Percentiles rank a stretch among this genome's conserved stretches.
phyloP scores from a whole-genome alignment of 2,888 invertebrate genomes.

The Boloria selene region DNA sequence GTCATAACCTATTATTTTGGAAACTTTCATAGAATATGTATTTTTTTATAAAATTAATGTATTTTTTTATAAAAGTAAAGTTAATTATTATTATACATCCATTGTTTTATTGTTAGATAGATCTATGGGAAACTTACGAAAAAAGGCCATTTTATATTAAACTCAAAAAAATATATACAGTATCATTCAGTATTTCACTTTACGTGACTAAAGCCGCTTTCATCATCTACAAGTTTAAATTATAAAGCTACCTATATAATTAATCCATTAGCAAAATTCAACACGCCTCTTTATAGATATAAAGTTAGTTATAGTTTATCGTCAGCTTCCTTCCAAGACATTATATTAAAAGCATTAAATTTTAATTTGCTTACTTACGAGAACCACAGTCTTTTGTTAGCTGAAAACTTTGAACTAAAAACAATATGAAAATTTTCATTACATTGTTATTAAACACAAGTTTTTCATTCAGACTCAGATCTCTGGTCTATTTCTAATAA shows the following conservation, averaged over 20 bases:
- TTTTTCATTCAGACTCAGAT: neutral
- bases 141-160: too few relatives aligned
- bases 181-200: neutral
- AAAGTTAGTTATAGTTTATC: constrained; percentile 44
- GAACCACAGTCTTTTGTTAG: constrained; percentile 44
- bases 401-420: constrained; percentile 41
- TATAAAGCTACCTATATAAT: constrained; percentile 18
- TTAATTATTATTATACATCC: too few relatives aligned
- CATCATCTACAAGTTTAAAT: constrained; percentile 2
- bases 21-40: too few relatives aligned
- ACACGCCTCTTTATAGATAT: constrained; percentile 29
- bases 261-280: constrained; percentile 32
- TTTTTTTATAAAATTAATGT: too few relatives aligned
- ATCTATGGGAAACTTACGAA: neutral
- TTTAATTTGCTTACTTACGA: constrained; percentile 47
- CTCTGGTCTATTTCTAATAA: neutral
- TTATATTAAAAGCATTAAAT: constrained; percentile 45
- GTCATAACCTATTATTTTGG: too few relatives aligned
- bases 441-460: neutral
- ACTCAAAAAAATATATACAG: too few relatives aligned
- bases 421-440: constrained; percentile 36
- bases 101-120: too few relatives aligned
- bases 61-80: too few relatives aligned
- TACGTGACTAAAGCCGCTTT: constrained; percentile 2
- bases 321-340: constrained; percentile 40